Conservation (phyloP, 2,113 vertebrate genomes). For the Semicossyphus pulcher region DNA sequence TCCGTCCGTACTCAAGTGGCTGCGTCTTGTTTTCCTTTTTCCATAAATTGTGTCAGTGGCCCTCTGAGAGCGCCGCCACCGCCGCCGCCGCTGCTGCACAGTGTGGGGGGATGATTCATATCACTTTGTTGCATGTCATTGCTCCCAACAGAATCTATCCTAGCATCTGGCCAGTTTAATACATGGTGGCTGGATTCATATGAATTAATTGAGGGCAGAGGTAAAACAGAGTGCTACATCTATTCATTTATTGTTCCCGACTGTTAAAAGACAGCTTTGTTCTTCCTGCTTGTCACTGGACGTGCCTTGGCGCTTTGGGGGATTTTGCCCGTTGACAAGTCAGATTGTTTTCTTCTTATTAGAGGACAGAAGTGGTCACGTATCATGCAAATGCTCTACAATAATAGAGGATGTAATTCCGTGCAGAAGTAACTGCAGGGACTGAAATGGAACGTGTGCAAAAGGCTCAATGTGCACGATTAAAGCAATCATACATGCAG, state of each 20-base stretch:
- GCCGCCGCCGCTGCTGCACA: slow-evolving; percentile 25
- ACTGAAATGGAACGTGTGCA: slow-evolving; percentile 47
- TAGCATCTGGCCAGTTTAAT: slow-evolving; percentile 80
- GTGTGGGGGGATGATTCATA: slow-evolving; percentile 70
- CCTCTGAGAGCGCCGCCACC: slow-evolving; percentile 45
- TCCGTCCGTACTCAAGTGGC: slow-evolving; percentile 52
- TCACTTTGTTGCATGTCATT: slow-evolving; percentile 79
- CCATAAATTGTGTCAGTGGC: slow-evolving; percentile 64
- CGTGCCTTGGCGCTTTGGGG: slow-evolving; percentile 37
- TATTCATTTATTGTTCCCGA: slow-evolving; percentile 62
- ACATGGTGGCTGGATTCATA: slow-evolving; percentile 72
- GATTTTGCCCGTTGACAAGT: slow-evolving; percentile 57
- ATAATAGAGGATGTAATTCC: slow-evolving; percentile 56
- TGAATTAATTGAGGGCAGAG: slow-evolving; percentile 77
- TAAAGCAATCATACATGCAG: neutral
- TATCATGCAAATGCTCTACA: slow-evolving; percentile 57
- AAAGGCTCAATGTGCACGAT: neutral
- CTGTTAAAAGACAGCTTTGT: slow-evolving; percentile 51
- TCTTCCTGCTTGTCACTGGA: slow-evolving; percentile 28
- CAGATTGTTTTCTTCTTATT: slow-evolving; percentile 63
- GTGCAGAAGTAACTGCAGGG: slow-evolving; percentile 49
- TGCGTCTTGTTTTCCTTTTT: slow-evolving; percentile 56
- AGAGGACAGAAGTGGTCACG: slow-evolving; percentile 61
- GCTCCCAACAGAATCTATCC: slow-evolving; percentile 81
- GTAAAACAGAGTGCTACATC: slow-evolving; percentile 65